phyloP scores from a whole-genome alignment of 2,113 vertebrate genomes.

The Oxyruncus cristatus region DNA sequence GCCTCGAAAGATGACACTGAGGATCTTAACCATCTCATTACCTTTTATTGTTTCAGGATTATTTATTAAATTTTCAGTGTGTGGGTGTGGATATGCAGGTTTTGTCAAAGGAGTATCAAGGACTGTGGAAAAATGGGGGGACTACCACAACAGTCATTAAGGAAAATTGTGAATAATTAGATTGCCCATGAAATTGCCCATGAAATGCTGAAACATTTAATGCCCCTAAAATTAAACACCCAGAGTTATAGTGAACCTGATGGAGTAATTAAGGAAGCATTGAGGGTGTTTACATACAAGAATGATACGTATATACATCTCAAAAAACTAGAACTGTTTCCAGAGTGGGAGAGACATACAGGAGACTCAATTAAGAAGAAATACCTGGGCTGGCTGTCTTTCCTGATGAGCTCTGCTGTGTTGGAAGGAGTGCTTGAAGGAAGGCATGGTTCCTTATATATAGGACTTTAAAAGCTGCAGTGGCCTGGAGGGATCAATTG shows the following conservation, averaged over 20 bases:
- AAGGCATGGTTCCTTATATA: not conserved
- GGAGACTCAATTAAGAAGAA: not conserved
- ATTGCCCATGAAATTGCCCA: no score
- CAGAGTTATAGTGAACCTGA: not conserved
- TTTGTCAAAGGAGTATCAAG: not conserved
- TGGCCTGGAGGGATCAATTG: not conserved
- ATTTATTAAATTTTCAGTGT: not conserved
- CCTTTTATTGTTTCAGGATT: not conserved
- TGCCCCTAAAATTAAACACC: not conserved
- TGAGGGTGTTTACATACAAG: not conserved
- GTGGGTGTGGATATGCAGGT: not conserved
- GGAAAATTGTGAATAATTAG: not conserved
- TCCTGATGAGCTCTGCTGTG: not conserved
- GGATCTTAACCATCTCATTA: not conserved
- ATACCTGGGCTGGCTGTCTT: not conserved
- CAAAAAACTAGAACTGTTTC: not conserved
- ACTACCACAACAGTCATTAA: not conserved
- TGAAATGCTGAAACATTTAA: not conserved
- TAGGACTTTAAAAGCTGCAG: not conserved
- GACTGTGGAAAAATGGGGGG: not conserved
- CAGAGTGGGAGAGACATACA: not conserved
- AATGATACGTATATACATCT: not conserved
- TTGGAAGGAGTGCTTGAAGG: not conserved
- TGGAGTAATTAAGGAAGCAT: not conserved
- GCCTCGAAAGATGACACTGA: not conserved